A percentile compares a stretch with the other conserved stretches of the same genome.
phyloP scores from a whole-genome alignment of 30 jellyfish, hydroid and myxozoan species.

The Clytia hemisphaerica region DNA sequence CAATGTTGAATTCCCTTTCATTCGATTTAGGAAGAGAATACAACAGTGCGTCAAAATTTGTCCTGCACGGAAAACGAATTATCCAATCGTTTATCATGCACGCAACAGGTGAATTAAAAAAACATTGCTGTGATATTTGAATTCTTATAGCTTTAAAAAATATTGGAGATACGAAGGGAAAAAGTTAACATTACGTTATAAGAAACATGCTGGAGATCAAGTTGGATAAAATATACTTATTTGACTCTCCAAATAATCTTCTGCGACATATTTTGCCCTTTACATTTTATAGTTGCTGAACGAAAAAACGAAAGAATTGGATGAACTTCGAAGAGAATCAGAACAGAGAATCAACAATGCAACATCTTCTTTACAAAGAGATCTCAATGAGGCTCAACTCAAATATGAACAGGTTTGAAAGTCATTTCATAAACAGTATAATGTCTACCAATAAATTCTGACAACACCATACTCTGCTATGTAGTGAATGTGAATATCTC shows the following conservation, averaged over 20 bases:
- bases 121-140: no score
- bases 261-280: not conserved
- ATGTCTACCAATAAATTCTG: no score
- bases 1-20: no score
- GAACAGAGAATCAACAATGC: not conserved
- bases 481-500: no score
- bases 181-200: no score
- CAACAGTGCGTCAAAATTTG: constrained; percentile 26
- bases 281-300: not conserved
- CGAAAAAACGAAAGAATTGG: not conserved
- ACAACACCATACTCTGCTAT: no score
- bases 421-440: no score
- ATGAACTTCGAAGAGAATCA: constrained; percentile 1
- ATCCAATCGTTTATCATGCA: constrained; percentile 30
- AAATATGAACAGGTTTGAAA: no score
- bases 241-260: not conserved
- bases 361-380: not conserved
- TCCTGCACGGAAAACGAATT: constrained; percentile 43
- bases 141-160: no score
- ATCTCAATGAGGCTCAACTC: no score
- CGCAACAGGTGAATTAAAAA: constrained; percentile 36
- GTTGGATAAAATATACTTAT: not conserved
- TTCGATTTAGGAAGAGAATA: constrained; percentile 46
- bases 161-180: no score
- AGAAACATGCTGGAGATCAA: no score